These are phyloP conservation scores for Babyrousa celebensis DNA, from an alignment of 2,797 vertebrate genomes.

Conservation along the genomic window DNA sequence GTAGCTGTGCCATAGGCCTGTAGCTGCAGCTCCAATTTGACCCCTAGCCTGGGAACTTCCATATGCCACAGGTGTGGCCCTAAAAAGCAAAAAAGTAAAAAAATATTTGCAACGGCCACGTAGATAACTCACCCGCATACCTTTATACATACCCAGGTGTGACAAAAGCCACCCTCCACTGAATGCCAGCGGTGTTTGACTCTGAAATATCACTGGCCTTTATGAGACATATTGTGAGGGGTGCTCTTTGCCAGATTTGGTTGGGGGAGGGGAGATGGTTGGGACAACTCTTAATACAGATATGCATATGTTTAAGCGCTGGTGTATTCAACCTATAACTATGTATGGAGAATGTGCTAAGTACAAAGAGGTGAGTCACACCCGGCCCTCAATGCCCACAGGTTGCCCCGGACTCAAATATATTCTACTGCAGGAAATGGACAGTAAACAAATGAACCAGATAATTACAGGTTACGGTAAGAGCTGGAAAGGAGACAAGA, in stretches of 20 bases:
- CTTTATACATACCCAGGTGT: neutral
- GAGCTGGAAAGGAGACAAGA: conserved; percentile 35
- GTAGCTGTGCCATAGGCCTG: too few relatives aligned
- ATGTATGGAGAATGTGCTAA: neutral
- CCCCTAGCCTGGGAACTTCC: too few relatives aligned
- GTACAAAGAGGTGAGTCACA: conserved; percentile 12
- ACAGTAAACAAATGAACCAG: conserved; percentile 51
- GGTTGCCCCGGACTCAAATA: neutral
- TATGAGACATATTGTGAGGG: neutral
- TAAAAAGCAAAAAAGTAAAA: too few relatives aligned
- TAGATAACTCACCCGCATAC: neutral
- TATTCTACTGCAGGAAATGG: conserved; percentile 26
- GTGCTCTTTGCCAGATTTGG: conserved; percentile 36
- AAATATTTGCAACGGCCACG: neutral
- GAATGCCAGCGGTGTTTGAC: neutral
- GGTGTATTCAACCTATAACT: neutral
- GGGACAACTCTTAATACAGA: conserved; percentile 5
- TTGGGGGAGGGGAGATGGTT: neutral
- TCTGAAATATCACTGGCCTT: conserved; percentile 32
- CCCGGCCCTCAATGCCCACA: conserved; percentile 2
- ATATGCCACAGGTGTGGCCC: too few relatives aligned
- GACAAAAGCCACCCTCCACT: conserved; percentile 1
- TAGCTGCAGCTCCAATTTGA: too few relatives aligned
- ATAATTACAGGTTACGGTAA: conserved; percentile 66
- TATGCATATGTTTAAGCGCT: neutral